Base-by-base conservation (phyloP, 2,888 invertebrate genomes). In the Erebia palarica region DNA sequence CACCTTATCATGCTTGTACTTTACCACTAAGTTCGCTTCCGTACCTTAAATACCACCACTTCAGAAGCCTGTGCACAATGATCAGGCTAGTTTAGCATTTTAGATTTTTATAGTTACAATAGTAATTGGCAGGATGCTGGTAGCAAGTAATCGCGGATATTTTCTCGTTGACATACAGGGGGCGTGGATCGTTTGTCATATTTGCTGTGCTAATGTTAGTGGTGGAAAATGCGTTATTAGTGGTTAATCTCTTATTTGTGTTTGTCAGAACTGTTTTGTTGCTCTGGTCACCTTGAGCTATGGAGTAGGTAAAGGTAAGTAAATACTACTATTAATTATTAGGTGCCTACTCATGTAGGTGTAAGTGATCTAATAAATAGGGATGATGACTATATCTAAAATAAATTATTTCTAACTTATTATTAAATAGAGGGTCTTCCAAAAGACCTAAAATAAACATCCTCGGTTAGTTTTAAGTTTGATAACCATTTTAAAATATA, bases 1-100 rank as follows among this genome's bases (percentile, higher is more conserved):
- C 69, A 57, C 64, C 72, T 77, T 14, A 63, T 57, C 74, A 75
- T 77, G 51, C 44, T 71, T 44, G 27, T 21, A 60, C 21, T 21
- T 58, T 13, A 21, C 42, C 5, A n/a, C 16, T 16, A 3, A 36
- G 8, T 9, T 11, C 16, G 16, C 42, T 42, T 42, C 16, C 42
- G 27, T 42, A 42, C 1, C 13, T 13, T n/a, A 8, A 36, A 18
- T 21, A 3, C n/a, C 0, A 13, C 3, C 13, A 18, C 13, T 18
- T 13, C 66, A 27, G 49, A 11, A 27, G 21, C 36, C 21, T 57
- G 55, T 10, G 14, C 13, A 13, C 64, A 58, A 58, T 47, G 66
- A 49, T 13, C 51, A 27, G 14, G 65, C 51, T 65, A 4, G 60
- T 55, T n/a, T 18, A 3, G 2, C 21, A 18, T 47, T 63, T 36